A percentile compares a stretch with the other conserved stretches of the same genome.
Evolutionary conservation across 1,140 invertebrate species (phyloP).

Genomic region (Eueides isabella): DNA sequence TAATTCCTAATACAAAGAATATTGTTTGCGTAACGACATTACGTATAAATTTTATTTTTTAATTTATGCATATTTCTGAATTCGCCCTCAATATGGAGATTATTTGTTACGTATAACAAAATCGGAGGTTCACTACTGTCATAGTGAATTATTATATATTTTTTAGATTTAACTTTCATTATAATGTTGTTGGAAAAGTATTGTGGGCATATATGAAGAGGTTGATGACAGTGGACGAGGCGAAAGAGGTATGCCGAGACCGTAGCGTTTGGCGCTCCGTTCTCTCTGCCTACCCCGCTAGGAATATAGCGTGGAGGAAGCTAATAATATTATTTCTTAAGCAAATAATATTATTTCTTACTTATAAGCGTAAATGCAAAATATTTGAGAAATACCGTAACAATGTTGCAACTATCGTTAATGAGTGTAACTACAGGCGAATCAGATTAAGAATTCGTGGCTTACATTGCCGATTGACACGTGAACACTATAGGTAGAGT

Average conservation of each 20-base stretch:
- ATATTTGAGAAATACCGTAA: constrained; percentile 39
- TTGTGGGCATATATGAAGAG: no score
- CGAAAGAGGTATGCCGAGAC: no score
- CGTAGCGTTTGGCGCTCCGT: no score
- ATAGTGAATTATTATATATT: neutral
- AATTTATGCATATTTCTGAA: constrained; percentile 24
- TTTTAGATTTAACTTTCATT: neutral
- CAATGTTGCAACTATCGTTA: constrained; percentile 41
- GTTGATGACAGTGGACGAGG: no score
- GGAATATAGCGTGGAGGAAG: no score
- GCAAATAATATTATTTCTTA: no score
- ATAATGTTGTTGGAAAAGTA: no score
- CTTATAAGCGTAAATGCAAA: neutral
- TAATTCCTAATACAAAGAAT: constrained; percentile 10
- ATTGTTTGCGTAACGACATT: constrained; percentile 21
- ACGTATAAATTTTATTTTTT: constrained; percentile 24
- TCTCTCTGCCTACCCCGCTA: no score
- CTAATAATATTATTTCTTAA: no score
- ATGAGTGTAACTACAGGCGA: constrained; percentile 37
- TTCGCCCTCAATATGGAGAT: constrained; percentile 12
- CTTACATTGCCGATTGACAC: constrained; percentile 18
- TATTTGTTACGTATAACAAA: constrained; percentile 26
- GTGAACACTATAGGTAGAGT: constrained; percentile 7
- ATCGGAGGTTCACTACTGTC: neutral
- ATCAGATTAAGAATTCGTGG: constrained; percentile 42